A percentile compares a stretch with the other conserved stretches of the same genome.
phyloP scores from a whole-genome alignment of 2,888 invertebrate genomes.

The Calameuta pallipes region DNA sequence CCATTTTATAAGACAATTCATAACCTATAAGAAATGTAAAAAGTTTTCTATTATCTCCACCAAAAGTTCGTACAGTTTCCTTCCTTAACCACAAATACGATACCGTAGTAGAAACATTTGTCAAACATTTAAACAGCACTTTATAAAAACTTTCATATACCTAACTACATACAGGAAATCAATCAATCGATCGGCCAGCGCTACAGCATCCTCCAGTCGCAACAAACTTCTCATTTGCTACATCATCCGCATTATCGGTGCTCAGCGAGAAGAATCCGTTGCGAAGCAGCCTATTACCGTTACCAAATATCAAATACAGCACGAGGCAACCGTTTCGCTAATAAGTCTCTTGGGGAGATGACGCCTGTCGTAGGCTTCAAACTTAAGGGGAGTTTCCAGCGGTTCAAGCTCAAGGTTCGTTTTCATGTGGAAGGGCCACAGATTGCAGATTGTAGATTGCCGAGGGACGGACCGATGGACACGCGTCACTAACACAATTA shows the following conservation, averaged over 20 bases:
- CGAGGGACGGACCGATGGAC: slow-evolving; percentile 39
- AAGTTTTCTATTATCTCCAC: not conserved
- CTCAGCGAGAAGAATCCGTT: slow-evolving; percentile 32
- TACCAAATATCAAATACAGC: slow-evolving; percentile 11
- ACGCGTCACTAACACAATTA: slow-evolving; percentile 64
- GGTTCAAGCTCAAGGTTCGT: not conserved
- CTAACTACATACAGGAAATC: not conserved
- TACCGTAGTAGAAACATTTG: not conserved
- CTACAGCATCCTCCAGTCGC: slow-evolving; percentile 13
- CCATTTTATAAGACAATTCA: not conserved
- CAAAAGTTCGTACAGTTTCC: not conserved
- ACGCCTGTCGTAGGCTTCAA: slow-evolving; percentile 29
- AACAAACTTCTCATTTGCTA: slow-evolving; percentile 22
- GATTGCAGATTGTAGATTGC: not conserved
- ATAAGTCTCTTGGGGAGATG: slow-evolving; percentile 51
- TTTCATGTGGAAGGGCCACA: not conserved
- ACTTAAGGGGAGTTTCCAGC: slow-evolving; percentile 23
- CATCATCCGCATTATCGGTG: slow-evolving; percentile 33
- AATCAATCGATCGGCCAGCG: not conserved
- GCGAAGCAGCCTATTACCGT: slow-evolving; percentile 33
- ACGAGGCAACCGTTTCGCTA: slow-evolving; percentile 37
- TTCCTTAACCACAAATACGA: not conserved
- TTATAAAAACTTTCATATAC: not conserved
- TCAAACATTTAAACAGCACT: not conserved
- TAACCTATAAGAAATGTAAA: not conserved